Base-by-base conservation (phyloP, 2,888 invertebrate species). In the Caenorhabditis zanzibari region DNA sequence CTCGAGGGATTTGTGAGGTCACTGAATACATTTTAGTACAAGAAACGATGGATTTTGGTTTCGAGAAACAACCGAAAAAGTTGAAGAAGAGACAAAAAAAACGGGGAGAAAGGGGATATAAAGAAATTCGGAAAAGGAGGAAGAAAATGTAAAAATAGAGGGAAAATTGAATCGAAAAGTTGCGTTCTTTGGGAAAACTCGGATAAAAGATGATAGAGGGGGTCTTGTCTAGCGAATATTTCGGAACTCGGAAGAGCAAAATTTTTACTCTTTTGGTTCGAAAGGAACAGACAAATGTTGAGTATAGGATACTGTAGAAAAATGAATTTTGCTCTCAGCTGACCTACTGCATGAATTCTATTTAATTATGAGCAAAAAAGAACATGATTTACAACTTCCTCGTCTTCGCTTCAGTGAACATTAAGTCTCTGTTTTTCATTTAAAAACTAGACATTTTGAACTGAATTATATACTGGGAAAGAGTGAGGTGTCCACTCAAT, bases 1-100 rank as follows among this genome's bases (percentile, higher is more conserved):
- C 63, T 59, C 73, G 58, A 44, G 71, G 58, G 71, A 72, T 63
- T 61, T 59, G 73, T 73, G 63, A 73, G 73, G 73, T 73, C 73
- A 73, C 73, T 73, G 73, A 73, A 73, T 73, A 63, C 73, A 73
- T 63, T 63, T 73, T 63, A 38, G 74, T n/a, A 38, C 7, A 35
- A 63, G 28, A 61, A 64, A 44, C 28, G 52, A 41, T 66, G 64
- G 64, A 66, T 66, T 66, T 66, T 49, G 64, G 47, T 47, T 49
- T 44, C n/a, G 41, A 73, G 52, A 73, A 56, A 44, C 24, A 59
- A 38, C 19, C 12, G 28, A 72, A 35, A 44, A 58, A 58, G 58
- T 26, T 56, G 58, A 52, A 35, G 69, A 44, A 19, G 26, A 35
- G 38, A 28, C 26, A 35, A 32, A 59, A 38, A 16, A 41, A 44